A percentile compares a stretch with the other conserved stretches of the same genome.
These are phyloP conservation scores for Octomys mimax DNA, from an alignment of 2,797 vertebrate genomes.

Conservation along the genomic window DNA sequence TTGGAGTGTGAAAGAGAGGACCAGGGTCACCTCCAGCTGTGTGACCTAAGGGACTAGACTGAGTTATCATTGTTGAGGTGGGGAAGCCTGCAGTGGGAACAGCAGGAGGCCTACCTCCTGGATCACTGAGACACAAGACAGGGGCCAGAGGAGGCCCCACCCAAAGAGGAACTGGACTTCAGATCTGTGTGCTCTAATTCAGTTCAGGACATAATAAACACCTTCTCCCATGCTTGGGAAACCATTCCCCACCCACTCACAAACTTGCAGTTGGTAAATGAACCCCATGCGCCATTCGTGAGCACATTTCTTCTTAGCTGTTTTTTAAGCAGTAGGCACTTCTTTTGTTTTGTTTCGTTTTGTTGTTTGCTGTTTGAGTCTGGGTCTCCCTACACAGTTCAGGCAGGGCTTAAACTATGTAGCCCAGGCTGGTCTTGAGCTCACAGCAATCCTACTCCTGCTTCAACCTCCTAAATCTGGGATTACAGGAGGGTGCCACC, in stretches of 20 bases:
- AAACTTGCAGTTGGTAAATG: not conserved
- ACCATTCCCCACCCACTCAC: not conserved
- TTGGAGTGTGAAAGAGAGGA: not conserved
- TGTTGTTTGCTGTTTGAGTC: not conserved
- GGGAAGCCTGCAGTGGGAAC: not conserved
- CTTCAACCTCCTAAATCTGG: not conserved
- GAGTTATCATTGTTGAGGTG: not conserved
- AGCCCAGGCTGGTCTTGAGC: not conserved
- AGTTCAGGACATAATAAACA: not conserved
- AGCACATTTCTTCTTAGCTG: not conserved
- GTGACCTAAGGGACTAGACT: not conserved
- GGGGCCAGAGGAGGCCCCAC: not conserved
- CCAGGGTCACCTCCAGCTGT: not conserved
- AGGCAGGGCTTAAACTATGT: not conserved
- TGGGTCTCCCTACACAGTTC: not conserved
- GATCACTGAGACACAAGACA: not conserved
- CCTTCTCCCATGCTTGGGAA: not conserved
- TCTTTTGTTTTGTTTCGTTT: not conserved
- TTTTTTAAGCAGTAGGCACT: not conserved
- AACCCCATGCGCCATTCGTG: not conserved
- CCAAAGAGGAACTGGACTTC: not conserved
- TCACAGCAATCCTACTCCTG: not conserved
- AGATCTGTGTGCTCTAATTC: not conserved
- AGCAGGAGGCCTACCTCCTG: not conserved
- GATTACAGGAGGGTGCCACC: not conserved